Percentiles rank a stretch among this genome's conserved stretches.
Evolutionary conservation across 2,113 vertebrate species (phyloP).

Genomic region (Ciconia maguari): DNA sequence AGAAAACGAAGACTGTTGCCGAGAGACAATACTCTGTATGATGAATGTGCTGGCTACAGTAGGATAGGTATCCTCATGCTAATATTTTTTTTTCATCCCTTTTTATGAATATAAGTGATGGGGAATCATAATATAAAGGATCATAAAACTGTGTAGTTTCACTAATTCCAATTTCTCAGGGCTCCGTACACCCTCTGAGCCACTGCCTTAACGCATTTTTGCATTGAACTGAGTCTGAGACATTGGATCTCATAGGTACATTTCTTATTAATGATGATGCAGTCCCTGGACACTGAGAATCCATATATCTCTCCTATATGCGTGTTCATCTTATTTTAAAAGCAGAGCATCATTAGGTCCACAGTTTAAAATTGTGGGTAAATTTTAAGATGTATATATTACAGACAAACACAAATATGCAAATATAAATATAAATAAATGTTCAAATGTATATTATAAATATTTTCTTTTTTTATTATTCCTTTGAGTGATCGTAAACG

Average conservation of each 20-base stretch:
- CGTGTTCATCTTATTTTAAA: neutral
- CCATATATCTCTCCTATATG: neutral
- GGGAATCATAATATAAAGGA: neutral
- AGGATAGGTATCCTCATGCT: no score
- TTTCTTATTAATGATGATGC: neutral
- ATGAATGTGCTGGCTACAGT: neutral
- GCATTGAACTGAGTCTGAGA: neutral
- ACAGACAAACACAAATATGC: neutral
- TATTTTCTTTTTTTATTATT: no score
- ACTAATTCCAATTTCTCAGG: neutral
- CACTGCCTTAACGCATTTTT: neutral
- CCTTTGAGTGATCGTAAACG: neutral
- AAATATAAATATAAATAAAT: neutral
- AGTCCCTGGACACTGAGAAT: neutral
- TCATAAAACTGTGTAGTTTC: neutral
- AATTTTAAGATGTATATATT: neutral
- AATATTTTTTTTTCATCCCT: neutral
- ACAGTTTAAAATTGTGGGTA: no score
- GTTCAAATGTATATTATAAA: neutral
- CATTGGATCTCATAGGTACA: neutral
- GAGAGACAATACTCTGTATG: rapidly evolving
- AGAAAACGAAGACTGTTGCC: rapidly evolving
- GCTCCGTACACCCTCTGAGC: neutral
- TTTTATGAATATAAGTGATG: neutral
- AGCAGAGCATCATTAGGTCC: neutral